These are phyloP conservation scores for Neostethus bicornis DNA, from an alignment of 2,797 vertebrate species.

Conservation along the genomic window DNA sequence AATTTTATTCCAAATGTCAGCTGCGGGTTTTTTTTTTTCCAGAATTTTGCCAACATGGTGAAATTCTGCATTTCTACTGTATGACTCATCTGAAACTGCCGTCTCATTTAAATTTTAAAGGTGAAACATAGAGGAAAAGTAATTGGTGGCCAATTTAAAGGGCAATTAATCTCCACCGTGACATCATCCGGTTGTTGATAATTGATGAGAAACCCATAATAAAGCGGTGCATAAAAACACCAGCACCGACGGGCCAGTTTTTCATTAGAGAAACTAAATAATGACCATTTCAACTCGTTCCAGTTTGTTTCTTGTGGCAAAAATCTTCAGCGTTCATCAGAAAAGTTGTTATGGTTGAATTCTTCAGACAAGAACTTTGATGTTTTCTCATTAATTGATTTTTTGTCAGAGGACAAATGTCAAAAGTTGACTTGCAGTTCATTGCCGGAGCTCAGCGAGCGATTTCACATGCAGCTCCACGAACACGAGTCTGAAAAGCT, in stretches of 20 bases:
- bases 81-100: conserved; percentile 2
- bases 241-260: too few relatives aligned
- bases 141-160: background rate
- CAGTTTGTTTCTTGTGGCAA: conserved; percentile 9
- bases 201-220: background rate
- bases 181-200: background rate
- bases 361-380: conserved; percentile 3
- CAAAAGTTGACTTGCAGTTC: background rate
- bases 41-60: too few relatives aligned
- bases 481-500: background rate
- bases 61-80: too few relatives aligned
- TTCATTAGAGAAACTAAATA: too few relatives aligned
- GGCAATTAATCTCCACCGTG: background rate
- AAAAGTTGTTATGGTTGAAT: background rate
- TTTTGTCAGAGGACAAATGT: background rate
- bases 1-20: too few relatives aligned
- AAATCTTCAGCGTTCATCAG: background rate
- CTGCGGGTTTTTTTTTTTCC: too few relatives aligned
- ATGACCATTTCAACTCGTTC: background rate
- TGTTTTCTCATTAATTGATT: conserved; percentile 2
- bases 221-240: too few relatives aligned
- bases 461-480: background rate
- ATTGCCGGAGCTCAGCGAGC: background rate
- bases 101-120: background rate
- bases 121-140: background rate